Percentiles rank a stretch among this genome's conserved stretches.
phyloP scores from a whole-genome alignment of 2,888 invertebrate genomes.

The Belgica antarctica region DNA sequence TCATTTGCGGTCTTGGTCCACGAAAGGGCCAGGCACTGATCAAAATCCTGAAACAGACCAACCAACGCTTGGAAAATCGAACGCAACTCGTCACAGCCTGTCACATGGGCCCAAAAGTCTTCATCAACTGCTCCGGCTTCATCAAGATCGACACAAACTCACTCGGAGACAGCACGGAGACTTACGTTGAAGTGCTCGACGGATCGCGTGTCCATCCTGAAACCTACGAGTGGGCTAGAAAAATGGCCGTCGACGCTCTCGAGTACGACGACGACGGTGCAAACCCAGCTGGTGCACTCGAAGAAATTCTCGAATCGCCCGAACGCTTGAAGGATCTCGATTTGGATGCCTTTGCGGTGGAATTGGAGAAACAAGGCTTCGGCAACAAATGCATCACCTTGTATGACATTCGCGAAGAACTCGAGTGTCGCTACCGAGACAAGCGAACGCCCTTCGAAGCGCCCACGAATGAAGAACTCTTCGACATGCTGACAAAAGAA shows the following conservation, averaged over 20 bases:
- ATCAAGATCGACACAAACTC: constrained; percentile 98
- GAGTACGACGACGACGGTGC: constrained; percentile 97
- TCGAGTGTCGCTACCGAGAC: constrained; percentile 92
- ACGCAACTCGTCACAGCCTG: constrained; percentile 93
- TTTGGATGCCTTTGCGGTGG: constrained; percentile 97
- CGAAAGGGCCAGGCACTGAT: constrained; percentile 86
- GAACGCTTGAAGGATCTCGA: constrained; percentile 93
- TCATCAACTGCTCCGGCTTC: constrained; percentile 98
- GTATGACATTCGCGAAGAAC: constrained; percentile 94
- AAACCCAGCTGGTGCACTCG: constrained; percentile 94
- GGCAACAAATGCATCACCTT: constrained; percentile 90
- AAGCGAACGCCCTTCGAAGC: constrained; percentile 74
- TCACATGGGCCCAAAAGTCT: constrained; percentile 97
- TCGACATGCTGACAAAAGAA: constrained; percentile 95
- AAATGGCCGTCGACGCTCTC: constrained; percentile 99
- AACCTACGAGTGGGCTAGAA: constrained; percentile 99
- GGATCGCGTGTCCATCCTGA: constrained; percentile 98
- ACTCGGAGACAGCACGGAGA: constrained; percentile 89
- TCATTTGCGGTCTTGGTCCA: constrained; percentile 94
- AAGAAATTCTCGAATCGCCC: constrained; percentile 94
- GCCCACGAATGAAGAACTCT: constrained; percentile 81
- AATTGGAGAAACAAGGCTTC: constrained; percentile 86
- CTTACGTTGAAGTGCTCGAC: constrained; percentile 93
- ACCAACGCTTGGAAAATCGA: constrained; percentile 88
- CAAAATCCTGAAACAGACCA: constrained; percentile 84